A percentile compares a stretch with the other conserved stretches of the same genome.
Conservation (phyloP, 2,797 vertebrate genomes). For the Loriculus beryllinus region DNA sequence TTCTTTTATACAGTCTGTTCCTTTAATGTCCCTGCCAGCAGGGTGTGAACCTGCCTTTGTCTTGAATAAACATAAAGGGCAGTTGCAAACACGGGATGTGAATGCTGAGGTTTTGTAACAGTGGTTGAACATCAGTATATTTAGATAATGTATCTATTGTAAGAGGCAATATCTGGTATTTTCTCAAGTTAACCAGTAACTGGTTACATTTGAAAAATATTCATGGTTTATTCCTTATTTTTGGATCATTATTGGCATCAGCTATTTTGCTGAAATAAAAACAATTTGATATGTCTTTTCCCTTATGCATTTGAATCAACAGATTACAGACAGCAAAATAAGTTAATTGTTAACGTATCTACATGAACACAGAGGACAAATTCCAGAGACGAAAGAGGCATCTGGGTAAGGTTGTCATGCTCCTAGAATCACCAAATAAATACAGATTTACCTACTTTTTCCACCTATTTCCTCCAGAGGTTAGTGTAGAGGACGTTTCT, state of each 20-base stretch:
- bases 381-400: not conserved
- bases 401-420: not conserved
- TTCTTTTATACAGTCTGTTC: not conserved
- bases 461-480: not conserved
- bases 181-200: not conserved
- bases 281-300: not conserved
- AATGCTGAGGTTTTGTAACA: not conserved
- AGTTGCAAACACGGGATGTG: not conserved
- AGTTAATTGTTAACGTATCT: slow-evolving; percentile 10
- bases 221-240: not conserved
- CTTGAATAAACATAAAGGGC: not conserved
- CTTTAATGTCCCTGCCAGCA: not conserved
- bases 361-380: slow-evolving; percentile 18
- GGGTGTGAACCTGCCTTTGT: not conserved
- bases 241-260: not conserved
- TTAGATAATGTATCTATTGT: not conserved
- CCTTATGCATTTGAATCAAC: not conserved
- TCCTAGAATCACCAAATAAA: not conserved
- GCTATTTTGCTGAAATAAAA: not conserved
- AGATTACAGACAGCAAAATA: not conserved
- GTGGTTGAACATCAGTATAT: not conserved
- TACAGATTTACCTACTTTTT: not conserved
- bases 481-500: not conserved
- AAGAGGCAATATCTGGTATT: not conserved
- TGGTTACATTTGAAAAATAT: not conserved